Base-by-base conservation (phyloP, 2,797 vertebrate species). In the Sebastes trivittatus region DNA sequence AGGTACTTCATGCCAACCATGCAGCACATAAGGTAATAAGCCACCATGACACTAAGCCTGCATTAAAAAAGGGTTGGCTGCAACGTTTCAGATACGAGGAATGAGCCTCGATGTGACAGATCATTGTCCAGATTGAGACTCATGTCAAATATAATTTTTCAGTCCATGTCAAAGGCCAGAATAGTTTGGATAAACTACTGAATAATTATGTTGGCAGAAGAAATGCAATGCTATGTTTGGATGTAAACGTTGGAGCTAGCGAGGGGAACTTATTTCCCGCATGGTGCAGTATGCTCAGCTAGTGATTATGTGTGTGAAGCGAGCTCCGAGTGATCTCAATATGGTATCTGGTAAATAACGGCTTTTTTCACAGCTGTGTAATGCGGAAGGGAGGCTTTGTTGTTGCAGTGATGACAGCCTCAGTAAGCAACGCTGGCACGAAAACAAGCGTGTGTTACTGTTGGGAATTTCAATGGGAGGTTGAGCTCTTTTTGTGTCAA, bases 1-100 rank as follows among this genome's bases (percentile, higher is more conserved):
- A 89, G 86, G 81, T 87, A 58, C 86, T 78, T 81, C 72, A 85
- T 88, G 88, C 88, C 92, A 94, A n/a, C 78, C 79, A 55, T 67
- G 72, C 80, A 66, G 70, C 81, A 87, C 69, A 88, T 75, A 80
- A 84, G 89, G 84, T 90, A 91, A 88, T 87, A 92, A 86, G 84
- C 84, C 68, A 64, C 65, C 55, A 38, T 80, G 83, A 92, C 87
- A 79, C 81, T 82, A 83, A 89, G 89, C 82, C 78, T 75, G 75
- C 68, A 72, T 85, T 81, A 84, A 85, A 83, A 77, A 73, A 32
- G 46, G 64, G 52, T 71, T 72, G 64, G 75, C 75, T 88, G 80
- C 76, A 80, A 73, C 27, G 13, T 85, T 75, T 86, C 56, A 73
- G 65, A 85, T 82, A 59, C 13, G 64, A 70, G n/a, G 67, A 87